Evolutionary conservation across 2,113 vertebrate species (phyloP), one percentile per base, ranked within the genome.

Genomic region (Tretioscincus oriximinensis): DNA sequence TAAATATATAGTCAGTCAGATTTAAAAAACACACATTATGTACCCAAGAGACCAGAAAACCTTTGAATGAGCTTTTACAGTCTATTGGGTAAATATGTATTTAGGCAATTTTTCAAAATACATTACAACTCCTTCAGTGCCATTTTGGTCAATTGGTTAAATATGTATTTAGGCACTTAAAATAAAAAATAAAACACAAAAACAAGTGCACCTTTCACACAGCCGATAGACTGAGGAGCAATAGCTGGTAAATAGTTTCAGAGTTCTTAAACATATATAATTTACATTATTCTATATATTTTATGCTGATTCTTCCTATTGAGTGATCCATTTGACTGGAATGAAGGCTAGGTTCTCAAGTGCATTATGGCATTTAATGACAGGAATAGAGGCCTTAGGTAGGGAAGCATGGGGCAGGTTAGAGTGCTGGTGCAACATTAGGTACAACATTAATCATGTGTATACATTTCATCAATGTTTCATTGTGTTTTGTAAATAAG

Each of bases 101-200:
- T 90, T 89, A 93, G 92, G 92, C 92, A 93, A 88, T 93, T 92
- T 89, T 93, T 93, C 92, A 93, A 93, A 93, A 89, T 88, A 92
- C 78, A 88, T 91, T 93, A 87, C 87, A 92, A 90, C 83, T 91
- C 90, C 84, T 93, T 91, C 88, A 89, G 87, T 93, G 89, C 88
- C 92, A 93, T 91, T 92, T 90, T 91, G 91, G 91, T 91, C 92
- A 93, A 93, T 91, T 93, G 91, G 90, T 93, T 93, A 93, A 91
- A 93, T 88, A 92, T 87, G 91, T 84, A 91, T 90, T 93, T 90
- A 92, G 91, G 89, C 85, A 86, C 71, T 85, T 11, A 74, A 89
- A 69, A 78, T 54, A 76, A 63, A 73, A 73, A 51, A 9, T 12
- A 51, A 51, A 9, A 51, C 9, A 51, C 51, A 51, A 51, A 51